Evolutionary conservation across 2,113 vertebrate species (phyloP).

Genomic region (Myrmecophaga tridactyla): DNA sequence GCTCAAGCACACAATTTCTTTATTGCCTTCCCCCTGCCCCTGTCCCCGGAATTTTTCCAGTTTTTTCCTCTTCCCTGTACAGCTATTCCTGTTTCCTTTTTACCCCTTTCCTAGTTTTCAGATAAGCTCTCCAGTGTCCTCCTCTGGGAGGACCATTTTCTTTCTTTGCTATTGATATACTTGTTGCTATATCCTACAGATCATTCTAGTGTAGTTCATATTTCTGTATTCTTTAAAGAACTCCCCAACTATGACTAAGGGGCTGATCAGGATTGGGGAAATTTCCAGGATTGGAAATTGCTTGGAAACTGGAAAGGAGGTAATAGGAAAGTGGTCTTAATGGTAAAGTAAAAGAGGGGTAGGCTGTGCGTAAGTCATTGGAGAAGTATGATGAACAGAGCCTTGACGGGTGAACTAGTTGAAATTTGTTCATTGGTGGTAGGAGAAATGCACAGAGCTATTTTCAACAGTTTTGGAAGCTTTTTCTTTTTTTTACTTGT

Average conservation of each 20-base stretch:
- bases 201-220: constrained; percentile 56
- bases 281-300: constrained; percentile 30
- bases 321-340: neutral
- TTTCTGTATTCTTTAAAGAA: constrained; percentile 65
- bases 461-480: constrained; percentile 15
- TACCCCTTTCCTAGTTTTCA: constrained; percentile 48
- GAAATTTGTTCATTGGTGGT: constrained; percentile 45
- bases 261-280: constrained; percentile 46
- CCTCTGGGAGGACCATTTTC: constrained; percentile 60
- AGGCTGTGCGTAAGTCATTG: neutral
- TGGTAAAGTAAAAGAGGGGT: constrained; percentile 25
- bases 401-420: constrained; percentile 25
- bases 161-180: constrained; percentile 55
- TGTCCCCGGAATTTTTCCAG: neutral
- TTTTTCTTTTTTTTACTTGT: constrained; percentile 53
- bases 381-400: neutral
- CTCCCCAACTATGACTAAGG: constrained; percentile 40
- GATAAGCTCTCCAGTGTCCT: constrained; percentile 64
- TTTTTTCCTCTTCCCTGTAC: constrained; percentile 37
- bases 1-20: constrained; percentile 55
- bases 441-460: neutral
- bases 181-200: constrained; percentile 41
- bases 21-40: constrained; percentile 47
- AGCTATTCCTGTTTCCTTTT: neutral
- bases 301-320: constrained; percentile 29